Conservation (phyloP, 2,113 vertebrate genomes). For the Coregonus clupeaformis region DNA sequence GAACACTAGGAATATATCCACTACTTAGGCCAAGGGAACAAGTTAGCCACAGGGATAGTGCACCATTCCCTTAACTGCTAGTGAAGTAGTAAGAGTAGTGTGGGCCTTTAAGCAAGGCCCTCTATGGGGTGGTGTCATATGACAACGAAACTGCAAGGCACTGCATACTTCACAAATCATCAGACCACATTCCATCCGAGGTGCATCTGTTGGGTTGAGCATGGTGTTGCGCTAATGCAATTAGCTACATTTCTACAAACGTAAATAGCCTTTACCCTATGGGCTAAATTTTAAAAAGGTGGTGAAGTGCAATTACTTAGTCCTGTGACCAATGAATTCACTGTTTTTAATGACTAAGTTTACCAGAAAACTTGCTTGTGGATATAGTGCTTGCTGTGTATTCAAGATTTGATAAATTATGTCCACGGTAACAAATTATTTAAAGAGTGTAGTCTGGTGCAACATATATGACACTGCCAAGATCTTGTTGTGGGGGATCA, state of each 20-base stretch:
- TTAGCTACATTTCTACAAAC: slow-evolving; percentile 7
- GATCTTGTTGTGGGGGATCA: neutral
- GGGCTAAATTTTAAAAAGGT: slow-evolving; percentile 8
- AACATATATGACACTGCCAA: neutral
- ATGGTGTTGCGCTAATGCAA: slow-evolving; percentile 4
- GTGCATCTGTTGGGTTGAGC: neutral
- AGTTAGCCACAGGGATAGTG: neutral
- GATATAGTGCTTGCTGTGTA: too few relatives aligned
- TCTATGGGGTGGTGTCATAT: slow-evolving; percentile 3
- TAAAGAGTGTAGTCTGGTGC: neutral
- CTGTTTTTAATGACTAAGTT: neutral
- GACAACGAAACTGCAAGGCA: neutral
- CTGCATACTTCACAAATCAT: neutral
- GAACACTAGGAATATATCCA: neutral
- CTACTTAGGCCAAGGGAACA: neutral
- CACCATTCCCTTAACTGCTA: slow-evolving; percentile 3
- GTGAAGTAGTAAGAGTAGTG: slow-evolving; percentile 12
- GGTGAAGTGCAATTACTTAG: slow-evolving; percentile 14
- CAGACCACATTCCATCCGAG: slow-evolving; percentile 4
- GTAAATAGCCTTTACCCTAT: slow-evolving; percentile 17
- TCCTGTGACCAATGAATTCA: slow-evolving; percentile 2
- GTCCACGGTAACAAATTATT: neutral
- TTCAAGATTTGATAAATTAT: too few relatives aligned
- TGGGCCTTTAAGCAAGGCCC: slow-evolving; percentile 22
- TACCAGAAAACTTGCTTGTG: neutral